phyloP scores from a whole-genome alignment of 2,888 invertebrate species.

The Polydrusus pterygomalis region DNA sequence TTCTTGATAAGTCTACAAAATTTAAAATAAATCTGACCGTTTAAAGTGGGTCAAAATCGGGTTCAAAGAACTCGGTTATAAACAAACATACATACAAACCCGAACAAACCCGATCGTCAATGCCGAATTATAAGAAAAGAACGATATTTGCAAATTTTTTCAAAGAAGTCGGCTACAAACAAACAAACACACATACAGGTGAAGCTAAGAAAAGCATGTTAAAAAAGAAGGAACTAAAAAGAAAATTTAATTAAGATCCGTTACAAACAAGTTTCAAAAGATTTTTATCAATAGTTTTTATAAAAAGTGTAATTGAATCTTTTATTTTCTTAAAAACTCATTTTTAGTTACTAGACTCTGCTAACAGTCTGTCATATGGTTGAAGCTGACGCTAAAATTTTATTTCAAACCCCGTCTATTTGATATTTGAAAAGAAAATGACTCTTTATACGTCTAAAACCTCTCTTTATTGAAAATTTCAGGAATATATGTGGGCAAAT shows the following conservation, averaged over 20 bases:
- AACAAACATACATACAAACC: too few relatives aligned
- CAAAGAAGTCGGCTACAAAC: too few relatives aligned
- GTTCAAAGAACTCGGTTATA: too few relatives aligned
- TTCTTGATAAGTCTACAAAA: too few relatives aligned
- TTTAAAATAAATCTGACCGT: too few relatives aligned
- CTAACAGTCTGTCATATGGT: conserved; percentile 37
- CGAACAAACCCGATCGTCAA: too few relatives aligned
- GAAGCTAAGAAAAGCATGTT: too few relatives aligned
- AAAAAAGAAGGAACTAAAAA: not conserved
- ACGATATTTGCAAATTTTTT: too few relatives aligned
- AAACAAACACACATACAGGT: too few relatives aligned
- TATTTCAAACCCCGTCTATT: conserved; percentile 35
- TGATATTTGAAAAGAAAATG: conserved; percentile 47
- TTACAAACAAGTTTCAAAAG: not conserved
- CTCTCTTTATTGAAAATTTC: conserved; percentile 49
- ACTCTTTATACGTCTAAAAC: conserved; percentile 39
- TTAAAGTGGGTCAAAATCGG: too few relatives aligned
- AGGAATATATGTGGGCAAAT: conserved; percentile 39
- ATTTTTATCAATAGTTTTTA: not conserved
- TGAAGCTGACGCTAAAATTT: conserved; percentile 46
- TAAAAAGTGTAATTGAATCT: conserved; percentile 8
- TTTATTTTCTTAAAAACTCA: conserved; percentile 34
- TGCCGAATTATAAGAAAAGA: too few relatives aligned
- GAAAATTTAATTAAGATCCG: not conserved
- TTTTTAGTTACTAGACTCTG: conserved; percentile 27